A percentile compares a stretch with the other conserved stretches of the same genome.
These are phyloP conservation scores for Urophycis tenuis DNA, from an alignment of 2,797 vertebrate species.

Conservation along the genomic window DNA sequence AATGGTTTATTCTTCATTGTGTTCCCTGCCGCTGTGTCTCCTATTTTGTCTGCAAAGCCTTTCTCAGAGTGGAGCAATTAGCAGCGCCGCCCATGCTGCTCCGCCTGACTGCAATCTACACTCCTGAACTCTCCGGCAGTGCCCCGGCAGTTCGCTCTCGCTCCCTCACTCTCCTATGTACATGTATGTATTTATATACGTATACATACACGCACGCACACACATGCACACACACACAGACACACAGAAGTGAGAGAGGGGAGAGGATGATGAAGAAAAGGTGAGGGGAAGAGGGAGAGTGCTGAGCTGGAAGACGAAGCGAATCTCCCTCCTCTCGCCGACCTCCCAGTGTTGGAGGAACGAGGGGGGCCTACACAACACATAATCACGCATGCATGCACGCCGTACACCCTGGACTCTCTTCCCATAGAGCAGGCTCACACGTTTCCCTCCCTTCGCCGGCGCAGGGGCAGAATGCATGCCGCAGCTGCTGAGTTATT, in stretches of 20 bases:
- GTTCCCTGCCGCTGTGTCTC: background rate
- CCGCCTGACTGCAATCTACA: background rate
- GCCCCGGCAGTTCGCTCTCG: no score
- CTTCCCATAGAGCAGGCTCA: background rate
- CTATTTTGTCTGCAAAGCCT: background rate
- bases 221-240: background rate
- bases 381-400: background rate
- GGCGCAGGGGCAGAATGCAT: background rate
- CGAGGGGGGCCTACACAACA: background rate
- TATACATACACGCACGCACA: background rate
- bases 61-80: background rate
- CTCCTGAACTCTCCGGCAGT: no score
- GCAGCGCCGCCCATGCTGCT: background rate
- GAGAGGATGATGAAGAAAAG: background rate
- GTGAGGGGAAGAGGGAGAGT: background rate
- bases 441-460: background rate
- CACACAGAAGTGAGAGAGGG: background rate
- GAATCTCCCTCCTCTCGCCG: slow-evolving; percentile 6
- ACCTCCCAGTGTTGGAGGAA: slow-evolving; percentile 3
- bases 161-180: no score
- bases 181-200: no score
- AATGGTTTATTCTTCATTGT: background rate
- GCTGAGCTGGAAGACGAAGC: background rate
- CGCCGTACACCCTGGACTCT: background rate
- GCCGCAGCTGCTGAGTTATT: background rate